Percentiles rank a stretch among this genome's conserved stretches.
Conservation (phyloP, 2,888 invertebrate species). For the Notodonta dromedarius region DNA sequence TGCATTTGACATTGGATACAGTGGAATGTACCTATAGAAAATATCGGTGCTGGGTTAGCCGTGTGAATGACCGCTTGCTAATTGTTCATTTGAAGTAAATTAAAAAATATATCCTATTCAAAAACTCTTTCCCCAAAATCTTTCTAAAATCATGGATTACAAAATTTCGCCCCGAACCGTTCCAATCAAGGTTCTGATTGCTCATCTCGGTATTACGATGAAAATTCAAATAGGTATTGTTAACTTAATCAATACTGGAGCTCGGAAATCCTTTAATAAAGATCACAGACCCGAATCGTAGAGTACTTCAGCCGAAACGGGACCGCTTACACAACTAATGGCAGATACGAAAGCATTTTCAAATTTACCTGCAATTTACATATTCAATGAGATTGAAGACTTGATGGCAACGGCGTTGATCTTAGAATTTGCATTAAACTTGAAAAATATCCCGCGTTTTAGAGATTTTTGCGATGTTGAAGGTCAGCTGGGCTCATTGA, state of each 20-base stretch:
- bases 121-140: not conserved
- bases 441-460: conserved; percentile 14
- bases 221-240: conserved; percentile 38
- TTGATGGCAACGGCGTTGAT: conserved; percentile 54
- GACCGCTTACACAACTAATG: conserved; percentile 49
- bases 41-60: too few relatives aligned
- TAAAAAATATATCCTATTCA: not conserved
- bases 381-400: conserved; percentile 64
- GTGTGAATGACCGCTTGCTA: too few relatives aligned
- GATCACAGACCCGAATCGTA: conserved; percentile 36
- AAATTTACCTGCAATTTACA: conserved; percentile 74
- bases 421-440: conserved; percentile 58
- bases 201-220: conserved; percentile 27
- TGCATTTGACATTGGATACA: too few relatives aligned
- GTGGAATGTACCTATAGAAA: too few relatives aligned
- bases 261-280: conserved; percentile 37
- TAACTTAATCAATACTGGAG: conserved; percentile 35
- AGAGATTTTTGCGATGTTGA: not conserved
- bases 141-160: not conserved
- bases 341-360: conserved; percentile 63
- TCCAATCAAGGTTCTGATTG: conserved; percentile 21
- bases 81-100: too few relatives aligned
- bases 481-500: not conserved
- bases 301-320: conserved; percentile 24
- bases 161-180: not conserved